These are phyloP conservation scores for Myrmecobius fasciatus DNA, from an alignment of 2,113 vertebrate species.

Conservation along the genomic window DNA sequence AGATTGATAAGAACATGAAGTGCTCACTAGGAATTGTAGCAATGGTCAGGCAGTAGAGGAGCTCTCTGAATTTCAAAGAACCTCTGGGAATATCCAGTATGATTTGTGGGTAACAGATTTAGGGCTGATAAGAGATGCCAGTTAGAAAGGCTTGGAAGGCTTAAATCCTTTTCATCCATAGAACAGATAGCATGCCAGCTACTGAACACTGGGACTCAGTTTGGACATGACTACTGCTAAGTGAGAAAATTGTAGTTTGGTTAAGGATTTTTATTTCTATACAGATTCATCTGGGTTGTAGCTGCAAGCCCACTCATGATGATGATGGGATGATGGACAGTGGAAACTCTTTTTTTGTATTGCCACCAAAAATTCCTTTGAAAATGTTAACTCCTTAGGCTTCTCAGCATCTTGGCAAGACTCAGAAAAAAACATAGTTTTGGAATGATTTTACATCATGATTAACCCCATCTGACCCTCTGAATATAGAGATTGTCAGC, in stretches of 20 bases:
- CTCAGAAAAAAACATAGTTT: not conserved
- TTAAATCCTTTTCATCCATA: slow-evolving; percentile 22
- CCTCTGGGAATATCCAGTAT: slow-evolving; percentile 37
- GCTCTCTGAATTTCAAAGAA: slow-evolving; percentile 52
- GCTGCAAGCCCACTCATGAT: not conserved
- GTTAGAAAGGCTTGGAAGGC: slow-evolving; percentile 23
- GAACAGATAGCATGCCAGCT: slow-evolving; percentile 1
- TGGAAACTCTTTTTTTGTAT: slow-evolving; percentile 19
- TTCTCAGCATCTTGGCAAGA: not conserved
- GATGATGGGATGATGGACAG: not conserved
- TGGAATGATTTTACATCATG: not conserved
- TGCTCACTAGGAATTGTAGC: slow-evolving; percentile 40
- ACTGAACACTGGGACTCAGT: not conserved
- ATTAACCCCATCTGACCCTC: not conserved
- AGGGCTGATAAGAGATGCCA: slow-evolving; percentile 26
- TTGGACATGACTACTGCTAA: not conserved
- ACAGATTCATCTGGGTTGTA: not conserved
- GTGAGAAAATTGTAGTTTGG: not conserved
- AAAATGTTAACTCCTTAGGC: slow-evolving; percentile 12
- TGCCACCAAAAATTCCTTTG: slow-evolving; percentile 19
- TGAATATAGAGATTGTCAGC: not conserved
- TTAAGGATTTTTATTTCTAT: slow-evolving; percentile 13
- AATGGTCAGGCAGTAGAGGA: slow-evolving; percentile 30
- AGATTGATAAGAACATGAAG: slow-evolving; percentile 60
- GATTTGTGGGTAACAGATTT: slow-evolving; percentile 10